These are phyloP conservation scores for Clanis bilineata DNA, from an alignment of 2,888 invertebrate species.

Conservation along the genomic window DNA sequence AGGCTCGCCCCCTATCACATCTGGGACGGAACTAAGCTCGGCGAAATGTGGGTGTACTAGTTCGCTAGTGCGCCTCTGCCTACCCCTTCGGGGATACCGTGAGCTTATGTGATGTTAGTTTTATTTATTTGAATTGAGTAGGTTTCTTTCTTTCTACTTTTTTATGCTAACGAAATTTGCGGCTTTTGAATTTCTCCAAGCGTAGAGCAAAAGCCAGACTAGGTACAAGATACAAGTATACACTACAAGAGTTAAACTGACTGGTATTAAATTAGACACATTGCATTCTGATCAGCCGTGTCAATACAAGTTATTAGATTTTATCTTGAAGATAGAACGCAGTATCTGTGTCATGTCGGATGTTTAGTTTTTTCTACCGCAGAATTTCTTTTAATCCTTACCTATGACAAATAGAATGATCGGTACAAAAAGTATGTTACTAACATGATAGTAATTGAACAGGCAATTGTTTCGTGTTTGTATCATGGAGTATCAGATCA, in stretches of 20 bases:
- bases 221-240: too few relatives aligned
- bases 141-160: too few relatives aligned
- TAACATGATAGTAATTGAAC: neutral
- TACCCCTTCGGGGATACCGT: too few relatives aligned
- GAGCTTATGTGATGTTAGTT: too few relatives aligned
- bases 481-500: neutral
- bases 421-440: neutral
- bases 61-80: too few relatives aligned
- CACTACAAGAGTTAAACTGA: neutral
- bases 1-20: too few relatives aligned
- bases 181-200: too few relatives aligned
- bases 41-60: too few relatives aligned
- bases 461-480: neutral
- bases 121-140: too few relatives aligned
- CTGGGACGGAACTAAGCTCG: too few relatives aligned
- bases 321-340: conserved; percentile 22
- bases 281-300: conserved; percentile 38
- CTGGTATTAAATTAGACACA: conserved; percentile 20
- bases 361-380: neutral
- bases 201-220: too few relatives aligned
- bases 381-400: neutral
- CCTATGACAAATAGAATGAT: neutral
- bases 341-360: neutral
- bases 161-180: too few relatives aligned
- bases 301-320: conserved; percentile 41